Evolutionary conservation across 2,888 invertebrate species (phyloP), one percentile per base, ranked within the genome.

Genomic region (Eurytoma adleriae): DNA sequence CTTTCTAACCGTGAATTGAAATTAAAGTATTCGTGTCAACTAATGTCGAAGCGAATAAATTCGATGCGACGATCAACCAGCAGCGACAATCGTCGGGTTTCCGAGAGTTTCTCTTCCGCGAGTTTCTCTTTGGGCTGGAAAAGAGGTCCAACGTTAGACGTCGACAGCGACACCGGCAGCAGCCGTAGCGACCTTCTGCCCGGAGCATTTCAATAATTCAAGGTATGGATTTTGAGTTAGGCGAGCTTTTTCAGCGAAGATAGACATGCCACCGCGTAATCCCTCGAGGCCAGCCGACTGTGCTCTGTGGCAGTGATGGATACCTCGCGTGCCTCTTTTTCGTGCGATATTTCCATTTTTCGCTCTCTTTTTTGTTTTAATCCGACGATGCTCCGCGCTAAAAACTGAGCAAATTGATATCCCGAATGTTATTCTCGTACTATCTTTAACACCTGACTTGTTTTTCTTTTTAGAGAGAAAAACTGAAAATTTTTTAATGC

Each of bases 141-240:
- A 40, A 57, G 59, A 57, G 62, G 13, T 62, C 72, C 62, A 54
- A 30, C 62, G 54, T 62, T 62, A 72, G 54, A n/a, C 54, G 68
- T 62, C 30, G 62, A 57, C 61, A 13, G 4, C 70, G 40, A 14
- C 54, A n/a, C 27, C 54, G 24, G 52, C 18, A 20, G 24, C 14
- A 13, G 56, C 24, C 30, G 57, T 3, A 13, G 3, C 66, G 27
- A 27, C 30, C 20, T n/a, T 52, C 27, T 14, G 82, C 83, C 79
- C 61, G 69, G 79, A 85, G 82, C 80, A 84, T 86, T 84, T 88
- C 86, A 86, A 87, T 87, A 86, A 88, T 87, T 86, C 86, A 88
- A 82, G 80, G 78, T 86, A 86, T 86, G 85, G 85, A 87, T 87
- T 87, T 86, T 85, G 82, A 86, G 86, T 85, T 82, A 84, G 82